Percentiles rank a stretch among this genome's conserved stretches.
Conservation (phyloP, 2,888 invertebrate genomes). For the Pyrocoelia pectoralis region DNA sequence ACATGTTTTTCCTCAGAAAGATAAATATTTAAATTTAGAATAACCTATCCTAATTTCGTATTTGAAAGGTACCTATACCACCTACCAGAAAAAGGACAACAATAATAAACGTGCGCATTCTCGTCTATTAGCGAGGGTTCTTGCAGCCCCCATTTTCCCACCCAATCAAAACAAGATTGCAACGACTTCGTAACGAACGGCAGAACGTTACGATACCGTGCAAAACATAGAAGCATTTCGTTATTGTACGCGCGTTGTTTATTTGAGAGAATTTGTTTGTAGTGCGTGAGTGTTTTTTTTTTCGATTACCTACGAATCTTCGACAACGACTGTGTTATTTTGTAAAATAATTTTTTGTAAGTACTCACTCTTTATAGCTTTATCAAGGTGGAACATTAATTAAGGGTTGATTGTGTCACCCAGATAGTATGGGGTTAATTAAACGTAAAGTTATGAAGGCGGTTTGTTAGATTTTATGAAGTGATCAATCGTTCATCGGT, state of each 20-base stretch:
- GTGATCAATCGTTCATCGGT: background rate
- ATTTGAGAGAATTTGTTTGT: background rate
- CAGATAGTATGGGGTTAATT: too few species aligned
- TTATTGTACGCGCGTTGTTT: conserved; percentile 10
- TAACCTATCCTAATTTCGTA: background rate
- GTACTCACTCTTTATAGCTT: too few species aligned
- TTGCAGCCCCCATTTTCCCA: conserved; percentile 20
- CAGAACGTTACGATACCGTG: background rate
- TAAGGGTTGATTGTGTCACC: too few species aligned
- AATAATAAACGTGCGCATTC: conserved; percentile 1
- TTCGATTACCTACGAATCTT: background rate
- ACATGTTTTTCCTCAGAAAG: too few species aligned
- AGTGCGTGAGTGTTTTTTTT: background rate
- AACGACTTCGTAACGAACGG: background rate
- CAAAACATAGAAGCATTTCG: conserved; percentile 13
- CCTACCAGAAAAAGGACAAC: background rate
- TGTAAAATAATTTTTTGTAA: too few species aligned
- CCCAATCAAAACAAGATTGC: conserved; percentile 13
- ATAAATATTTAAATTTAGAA: too few species aligned
- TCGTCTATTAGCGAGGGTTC: conserved; percentile 2
- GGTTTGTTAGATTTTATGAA: background rate
- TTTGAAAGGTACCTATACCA: background rate
- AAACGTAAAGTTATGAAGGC: too few species aligned
- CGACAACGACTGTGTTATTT: too few species aligned
- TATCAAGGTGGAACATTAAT: too few species aligned